phyloP scores from a whole-genome alignment of 2,888 invertebrate species.

The Spisula subtruncata region DNA sequence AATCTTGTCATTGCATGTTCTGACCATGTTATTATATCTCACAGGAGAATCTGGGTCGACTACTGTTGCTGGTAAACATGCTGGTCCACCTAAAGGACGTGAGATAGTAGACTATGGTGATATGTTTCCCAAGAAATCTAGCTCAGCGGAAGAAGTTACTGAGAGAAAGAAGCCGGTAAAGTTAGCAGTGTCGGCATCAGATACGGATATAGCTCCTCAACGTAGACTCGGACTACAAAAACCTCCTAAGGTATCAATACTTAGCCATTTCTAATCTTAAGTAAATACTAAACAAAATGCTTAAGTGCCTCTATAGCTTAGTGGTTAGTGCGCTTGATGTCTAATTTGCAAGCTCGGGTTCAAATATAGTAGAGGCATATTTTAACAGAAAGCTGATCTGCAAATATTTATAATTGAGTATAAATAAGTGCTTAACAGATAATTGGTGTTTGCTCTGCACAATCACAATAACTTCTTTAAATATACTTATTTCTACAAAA shows the following conservation, averaged over 20 bases:
- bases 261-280: too few relatives aligned
- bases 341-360: too few relatives aligned
- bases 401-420: too few relatives aligned
- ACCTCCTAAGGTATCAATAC: slow-evolving; percentile 64
- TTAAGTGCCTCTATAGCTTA: too few relatives aligned
- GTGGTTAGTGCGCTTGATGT: too few relatives aligned
- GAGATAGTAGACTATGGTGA: slow-evolving; percentile 69
- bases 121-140: slow-evolving; percentile 60
- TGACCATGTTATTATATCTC: not conserved
- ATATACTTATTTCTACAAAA: too few relatives aligned
- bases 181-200: slow-evolving; percentile 22
- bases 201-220: not conserved
- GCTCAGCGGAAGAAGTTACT: slow-evolving; percentile 1
- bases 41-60: not conserved
- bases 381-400: too few relatives aligned
- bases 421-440: too few relatives aligned
- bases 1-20: not conserved
- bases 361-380: too few relatives aligned
- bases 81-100: slow-evolving; percentile 50
- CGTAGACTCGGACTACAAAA: slow-evolving; percentile 44
- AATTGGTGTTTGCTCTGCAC: too few relatives aligned
- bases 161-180: slow-evolving; percentile 41
- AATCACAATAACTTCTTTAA: too few relatives aligned
- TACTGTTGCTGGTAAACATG: not conserved
- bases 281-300: too few relatives aligned